These are phyloP conservation scores for Dilophus febrilis DNA, from an alignment of 2,888 invertebrate species.

Conservation along the genomic window DNA sequence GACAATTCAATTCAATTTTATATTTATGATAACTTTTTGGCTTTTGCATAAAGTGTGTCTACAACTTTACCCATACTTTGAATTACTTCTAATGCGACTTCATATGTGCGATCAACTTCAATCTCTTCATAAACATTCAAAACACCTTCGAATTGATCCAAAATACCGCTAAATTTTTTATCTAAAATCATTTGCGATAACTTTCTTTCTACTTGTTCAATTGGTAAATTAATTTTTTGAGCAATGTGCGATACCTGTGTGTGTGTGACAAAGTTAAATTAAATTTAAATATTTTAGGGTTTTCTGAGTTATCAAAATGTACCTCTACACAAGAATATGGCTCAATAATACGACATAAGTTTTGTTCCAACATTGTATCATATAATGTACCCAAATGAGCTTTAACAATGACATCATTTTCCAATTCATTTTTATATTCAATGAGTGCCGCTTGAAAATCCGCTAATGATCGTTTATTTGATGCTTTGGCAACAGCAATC, in stretches of 20 bases:
- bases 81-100: conserved; percentile 91
- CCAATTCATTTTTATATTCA: conserved; percentile 73
- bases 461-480: conserved; percentile 89
- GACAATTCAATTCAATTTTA: conserved; percentile 4
- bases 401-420: conserved; percentile 91
- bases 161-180: conserved; percentile 89
- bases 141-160: conserved; percentile 97
- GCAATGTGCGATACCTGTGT: conserved; percentile 66
- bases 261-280: neutral
- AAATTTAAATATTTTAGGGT: neutral
- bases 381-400: conserved; percentile 94
- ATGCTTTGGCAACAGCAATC: conserved; percentile 91
- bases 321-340: conserved; percentile 92
- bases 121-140: conserved; percentile 94
- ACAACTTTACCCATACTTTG: conserved; percentile 99
- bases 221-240: conserved; percentile 73
- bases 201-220: conserved; percentile 92
- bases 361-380: conserved; percentile 98
- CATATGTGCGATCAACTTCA: conserved; percentile 90
- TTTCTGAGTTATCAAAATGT: conserved; percentile 18
- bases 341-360: conserved; percentile 94
- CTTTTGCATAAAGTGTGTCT: conserved; percentile 96
- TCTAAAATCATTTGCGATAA: conserved; percentile 99
- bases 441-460: conserved; percentile 87
- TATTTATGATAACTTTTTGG: conserved; percentile 87